phyloP scores from a whole-genome alignment of 1,140 invertebrate species.

The Listronotus bonariensis region DNA sequence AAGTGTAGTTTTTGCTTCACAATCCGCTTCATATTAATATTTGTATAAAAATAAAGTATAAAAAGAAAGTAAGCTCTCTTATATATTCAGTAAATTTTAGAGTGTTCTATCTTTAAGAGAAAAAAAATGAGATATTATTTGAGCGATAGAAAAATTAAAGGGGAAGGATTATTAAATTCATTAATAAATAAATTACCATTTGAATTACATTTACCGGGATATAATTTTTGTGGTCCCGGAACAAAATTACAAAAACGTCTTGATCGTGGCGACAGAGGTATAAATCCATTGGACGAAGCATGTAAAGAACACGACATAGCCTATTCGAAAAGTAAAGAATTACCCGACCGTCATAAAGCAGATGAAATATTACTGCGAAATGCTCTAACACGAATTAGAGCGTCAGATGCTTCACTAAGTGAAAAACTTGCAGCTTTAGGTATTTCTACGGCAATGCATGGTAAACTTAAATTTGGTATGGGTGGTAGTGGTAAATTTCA shows the following conservation, averaged over 20 bases:
- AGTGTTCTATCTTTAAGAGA: too few species aligned
- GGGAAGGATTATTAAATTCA: slow-evolving; percentile 12
- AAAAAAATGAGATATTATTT: too few species aligned
- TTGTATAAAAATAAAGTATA: too few species aligned
- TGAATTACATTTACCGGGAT: slow-evolving; percentile 24
- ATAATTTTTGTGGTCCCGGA: slow-evolving; percentile 22
- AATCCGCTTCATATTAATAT: too few species aligned
- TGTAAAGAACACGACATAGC: not conserved
- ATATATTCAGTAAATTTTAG: too few species aligned
- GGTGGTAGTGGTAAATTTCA: not conserved
- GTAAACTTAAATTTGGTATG: slow-evolving; percentile 7
- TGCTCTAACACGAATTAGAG: too few species aligned
- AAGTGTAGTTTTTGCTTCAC: too few species aligned
- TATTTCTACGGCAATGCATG: slow-evolving; percentile 2
- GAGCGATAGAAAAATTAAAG: not conserved
- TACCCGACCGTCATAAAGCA: too few species aligned
- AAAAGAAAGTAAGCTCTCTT: too few species aligned
- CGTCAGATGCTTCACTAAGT: not conserved
- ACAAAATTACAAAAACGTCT: slow-evolving; percentile 18
- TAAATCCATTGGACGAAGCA: slow-evolving; percentile 4
- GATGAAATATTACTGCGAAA: too few species aligned
- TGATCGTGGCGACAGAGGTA: not conserved
- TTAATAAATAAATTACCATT: slow-evolving; percentile 21
- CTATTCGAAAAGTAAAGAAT: too few species aligned
- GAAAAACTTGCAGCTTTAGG: slow-evolving; percentile 3